A percentile compares a stretch with the other conserved stretches of the same genome.
These are phyloP conservation scores for Asbolus verrucosus DNA, from an alignment of 1,140 invertebrate species.

Conservation along the genomic window DNA sequence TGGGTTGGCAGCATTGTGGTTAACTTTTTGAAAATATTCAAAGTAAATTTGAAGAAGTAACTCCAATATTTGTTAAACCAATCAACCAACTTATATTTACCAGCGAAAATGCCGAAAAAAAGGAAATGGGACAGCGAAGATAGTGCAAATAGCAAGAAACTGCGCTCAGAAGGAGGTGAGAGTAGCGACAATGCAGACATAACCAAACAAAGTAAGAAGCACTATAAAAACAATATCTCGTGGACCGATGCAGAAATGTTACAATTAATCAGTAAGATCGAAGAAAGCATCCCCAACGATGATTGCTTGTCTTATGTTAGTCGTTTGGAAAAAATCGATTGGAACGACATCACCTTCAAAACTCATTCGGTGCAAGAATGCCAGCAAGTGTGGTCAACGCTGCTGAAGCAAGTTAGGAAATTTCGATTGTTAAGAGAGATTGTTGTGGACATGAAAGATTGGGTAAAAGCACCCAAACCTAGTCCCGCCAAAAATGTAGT, in stretches of 20 bases:
- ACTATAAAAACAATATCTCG: not conserved
- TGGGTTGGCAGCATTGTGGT: too few species aligned
- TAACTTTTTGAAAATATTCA: too few species aligned
- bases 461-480: conserved; percentile 63
- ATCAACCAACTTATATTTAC: too few species aligned
- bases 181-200: not conserved
- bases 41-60: too few species aligned
- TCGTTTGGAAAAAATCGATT: conserved; percentile 52
- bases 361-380: conserved; percentile 62
- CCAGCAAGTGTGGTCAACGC: conserved; percentile 62
- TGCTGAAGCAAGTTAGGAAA: conserved; percentile 62
- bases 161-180: not conserved
- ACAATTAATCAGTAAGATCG: conserved; percentile 50
- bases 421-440: conserved; percentile 66
- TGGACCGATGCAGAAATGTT: conserved; percentile 53
- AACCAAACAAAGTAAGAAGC: not conserved
- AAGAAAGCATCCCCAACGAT: conserved; percentile 47
- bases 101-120: conserved; percentile 5
- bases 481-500: too few species aligned
- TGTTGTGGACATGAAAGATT: conserved; percentile 65
- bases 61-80: too few species aligned
- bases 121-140: not conserved
- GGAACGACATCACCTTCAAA: conserved; percentile 60
- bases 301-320: conserved; percentile 50
- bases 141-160: not conserved